Base-by-base conservation (phyloP, 2,888 invertebrate species). In the Mylabris sibirica region DNA sequence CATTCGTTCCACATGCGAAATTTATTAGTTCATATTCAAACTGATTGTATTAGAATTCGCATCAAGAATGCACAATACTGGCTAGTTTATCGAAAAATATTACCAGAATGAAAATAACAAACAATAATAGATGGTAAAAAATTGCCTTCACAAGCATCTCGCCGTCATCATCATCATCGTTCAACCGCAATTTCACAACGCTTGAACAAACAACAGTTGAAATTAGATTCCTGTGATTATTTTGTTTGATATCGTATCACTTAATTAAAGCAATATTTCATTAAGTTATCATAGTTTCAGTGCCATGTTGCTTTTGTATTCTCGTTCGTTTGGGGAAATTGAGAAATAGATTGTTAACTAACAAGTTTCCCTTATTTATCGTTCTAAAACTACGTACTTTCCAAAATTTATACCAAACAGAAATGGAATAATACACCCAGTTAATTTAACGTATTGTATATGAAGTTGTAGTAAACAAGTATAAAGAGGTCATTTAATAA, bases 261-360 rank as follows among this genome's bases (percentile, higher is more conserved):
- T 70, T 70, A 70, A 70, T 70, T 70, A 70, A 70, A 70, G 65
- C 70, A 67, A 70, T 70, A 70, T 64, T 70, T 70, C 70, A 70
- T 70, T 70, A 70, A 67, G 67, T 70, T 70, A 66, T 70, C 65
- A 67, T 70, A 63, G 67, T 67, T 57, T 57, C 57, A 57, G 2
- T 57, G 66, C 63, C 65, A 67, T 67, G 67, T 70, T 70, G 70
- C 67, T 60, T 64, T 63, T 67, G 57, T 57, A 57, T 57, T 57
- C 57, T 3, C 12, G 57, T 57, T 57, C 57, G 57, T 57, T 57
- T 57, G 24, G 57, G 44, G 22, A 57, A 57, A 57, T 57, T 22
- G 57, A 57, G 57, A 57, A 57, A 24, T 57, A 57, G 57, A 57
- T 57, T 57, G 57, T 57, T 57, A 24, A 12, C 57, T 57, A 57